Percentiles rank a stretch among this genome's conserved stretches.
Evolutionary conservation across 2,888 invertebrate species (phyloP).

Genomic region (Vannuccia rotundouncinata): DNA sequence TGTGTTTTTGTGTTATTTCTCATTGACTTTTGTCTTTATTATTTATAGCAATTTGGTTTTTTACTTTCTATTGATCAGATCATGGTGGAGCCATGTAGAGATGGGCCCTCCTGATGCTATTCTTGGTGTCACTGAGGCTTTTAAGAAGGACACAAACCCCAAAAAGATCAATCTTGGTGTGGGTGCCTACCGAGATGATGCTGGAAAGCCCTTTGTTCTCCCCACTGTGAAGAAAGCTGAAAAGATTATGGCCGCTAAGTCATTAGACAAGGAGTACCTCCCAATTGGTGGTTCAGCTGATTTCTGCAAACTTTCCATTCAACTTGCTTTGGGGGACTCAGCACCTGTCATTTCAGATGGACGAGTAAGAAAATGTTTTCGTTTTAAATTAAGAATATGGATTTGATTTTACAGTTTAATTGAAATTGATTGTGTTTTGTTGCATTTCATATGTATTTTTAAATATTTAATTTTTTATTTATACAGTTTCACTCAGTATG

Average conservation of each 20-base stretch:
- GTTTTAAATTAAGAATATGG: neutral
- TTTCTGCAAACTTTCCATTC: constrained; percentile 75
- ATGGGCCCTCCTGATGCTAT: constrained; percentile 98
- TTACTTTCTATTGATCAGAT: constrained; percentile 42
- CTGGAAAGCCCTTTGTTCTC: constrained; percentile 87
- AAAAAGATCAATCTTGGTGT: constrained; percentile 90
- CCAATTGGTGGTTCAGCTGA: constrained; percentile 78
- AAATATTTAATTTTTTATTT: too few species aligned
- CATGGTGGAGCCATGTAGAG: constrained; percentile 65
- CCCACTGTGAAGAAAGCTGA: constrained; percentile 66
- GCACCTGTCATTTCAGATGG: constrained; percentile 66
- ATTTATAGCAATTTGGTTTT: too few species aligned
- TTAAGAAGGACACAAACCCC: constrained; percentile 76
- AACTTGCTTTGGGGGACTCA: constrained; percentile 77
- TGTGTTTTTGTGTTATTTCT: too few species aligned
- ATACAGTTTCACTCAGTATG: too few species aligned
- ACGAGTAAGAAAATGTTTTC: constrained; percentile 61
- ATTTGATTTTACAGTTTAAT: too few species aligned
- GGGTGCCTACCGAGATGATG: constrained; percentile 87
- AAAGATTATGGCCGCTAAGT: constrained; percentile 58
- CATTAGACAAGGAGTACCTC: constrained; percentile 69
- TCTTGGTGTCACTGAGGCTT: constrained; percentile 92
- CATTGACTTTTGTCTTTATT: too few species aligned
- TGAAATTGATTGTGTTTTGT: too few species aligned
- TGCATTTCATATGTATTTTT: too few species aligned